Percentiles rank a stretch among this genome's conserved stretches.
phyloP scores from a whole-genome alignment of 64 coral and sea anemone species.

The Astreopora myriophthalma region DNA sequence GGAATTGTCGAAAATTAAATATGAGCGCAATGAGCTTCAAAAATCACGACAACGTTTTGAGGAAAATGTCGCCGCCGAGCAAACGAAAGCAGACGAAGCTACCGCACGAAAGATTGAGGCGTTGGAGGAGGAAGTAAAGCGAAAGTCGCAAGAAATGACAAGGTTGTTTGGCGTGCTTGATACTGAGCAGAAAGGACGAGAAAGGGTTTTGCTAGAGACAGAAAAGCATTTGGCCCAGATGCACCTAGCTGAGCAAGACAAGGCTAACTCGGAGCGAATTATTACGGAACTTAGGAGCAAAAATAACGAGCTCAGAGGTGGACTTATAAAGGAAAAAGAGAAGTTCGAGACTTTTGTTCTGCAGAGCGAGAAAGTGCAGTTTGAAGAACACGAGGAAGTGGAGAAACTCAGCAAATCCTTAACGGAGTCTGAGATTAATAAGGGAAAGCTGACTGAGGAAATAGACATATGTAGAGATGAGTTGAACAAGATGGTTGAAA shows the following conservation, averaged over 20 bases:
- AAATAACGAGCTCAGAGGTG: constrained; percentile 29
- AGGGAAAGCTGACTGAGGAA: constrained; percentile 73
- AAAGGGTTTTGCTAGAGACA: constrained; percentile 40
- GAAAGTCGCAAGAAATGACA: constrained; percentile 50
- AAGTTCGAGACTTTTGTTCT: constrained; percentile 4
- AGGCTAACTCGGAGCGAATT: constrained; percentile 19
- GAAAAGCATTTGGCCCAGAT: constrained; percentile 52
- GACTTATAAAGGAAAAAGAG: constrained; percentile 24
- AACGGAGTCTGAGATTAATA: constrained; percentile 83
- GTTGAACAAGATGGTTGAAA: constrained; percentile 75
- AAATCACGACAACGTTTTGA: constrained; percentile 68
- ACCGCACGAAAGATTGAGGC: constrained; percentile 31
- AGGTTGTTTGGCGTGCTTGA: constrained; percentile 51
- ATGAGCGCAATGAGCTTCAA: not conserved
- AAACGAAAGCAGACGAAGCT: constrained; percentile 55
- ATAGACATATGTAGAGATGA: constrained; percentile 70
- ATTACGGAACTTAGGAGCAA: constrained; percentile 27
- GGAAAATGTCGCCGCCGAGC: constrained; percentile 42
- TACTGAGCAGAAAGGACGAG: constrained; percentile 57
- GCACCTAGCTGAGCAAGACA: constrained; percentile 30
- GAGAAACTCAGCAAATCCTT: constrained; percentile 88
- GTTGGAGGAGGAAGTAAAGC: constrained; percentile 33
- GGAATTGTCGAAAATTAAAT: not conserved
- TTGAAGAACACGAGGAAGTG: constrained; percentile 65
- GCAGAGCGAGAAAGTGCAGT: constrained; percentile 25